Conservation (phyloP, 2,888 invertebrate species). For the Cacoxenus indagator region DNA sequence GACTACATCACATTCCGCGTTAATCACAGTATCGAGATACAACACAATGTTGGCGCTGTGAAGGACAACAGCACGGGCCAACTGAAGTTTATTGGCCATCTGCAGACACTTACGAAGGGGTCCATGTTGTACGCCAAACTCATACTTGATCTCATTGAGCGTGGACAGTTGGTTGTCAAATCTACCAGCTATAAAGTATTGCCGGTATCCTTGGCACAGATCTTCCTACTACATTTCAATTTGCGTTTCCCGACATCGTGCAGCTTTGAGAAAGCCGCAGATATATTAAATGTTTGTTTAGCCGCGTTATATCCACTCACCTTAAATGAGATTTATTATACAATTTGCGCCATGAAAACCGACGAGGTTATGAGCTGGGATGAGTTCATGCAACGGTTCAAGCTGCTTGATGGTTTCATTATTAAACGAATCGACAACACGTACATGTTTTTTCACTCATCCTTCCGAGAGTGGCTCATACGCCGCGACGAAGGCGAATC, state of each 20-base stretch:
- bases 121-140: constrained; percentile 94
- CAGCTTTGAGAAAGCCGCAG: constrained; percentile 90
- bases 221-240: constrained; percentile 93
- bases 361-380: constrained; percentile 88
- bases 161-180: constrained; percentile 92
- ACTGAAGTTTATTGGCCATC: constrained; percentile 87
- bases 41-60: constrained; percentile 79
- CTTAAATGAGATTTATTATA: constrained; percentile 91
- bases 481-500: constrained; percentile 89
- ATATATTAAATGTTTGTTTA: constrained; percentile 90
- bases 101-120: constrained; percentile 86
- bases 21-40: constrained; percentile 84
- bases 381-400: constrained; percentile 90
- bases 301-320: constrained; percentile 93
- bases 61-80: constrained; percentile 74
- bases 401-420: constrained; percentile 87
- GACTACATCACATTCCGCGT: constrained; percentile 90
- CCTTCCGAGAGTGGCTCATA: constrained; percentile 95
- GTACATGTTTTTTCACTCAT: constrained; percentile 98
- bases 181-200: constrained; percentile 94
- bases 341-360: constrained; percentile 86
- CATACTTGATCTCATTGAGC: constrained; percentile 90
- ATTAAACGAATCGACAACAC: constrained; percentile 93
- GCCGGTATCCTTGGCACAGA: constrained; percentile 89
- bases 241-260: constrained; percentile 90